Conservation (phyloP, 1,140 invertebrate species). For the Halesus radiatus region DNA sequence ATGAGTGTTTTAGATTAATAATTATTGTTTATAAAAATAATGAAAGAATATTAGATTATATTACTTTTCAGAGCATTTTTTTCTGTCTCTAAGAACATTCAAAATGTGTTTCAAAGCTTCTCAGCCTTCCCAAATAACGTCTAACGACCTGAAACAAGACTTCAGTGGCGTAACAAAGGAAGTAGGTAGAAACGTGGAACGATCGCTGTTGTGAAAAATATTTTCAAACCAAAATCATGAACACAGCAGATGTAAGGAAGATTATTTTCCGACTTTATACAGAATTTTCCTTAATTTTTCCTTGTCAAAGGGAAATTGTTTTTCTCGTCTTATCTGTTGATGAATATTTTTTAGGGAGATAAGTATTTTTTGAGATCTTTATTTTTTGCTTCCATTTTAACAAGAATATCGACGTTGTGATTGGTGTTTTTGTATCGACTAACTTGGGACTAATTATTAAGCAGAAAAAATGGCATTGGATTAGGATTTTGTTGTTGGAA, state of each 20-base stretch:
- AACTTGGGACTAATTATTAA: no score
- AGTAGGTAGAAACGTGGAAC: constrained; percentile 19
- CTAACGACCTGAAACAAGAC: constrained; percentile 22
- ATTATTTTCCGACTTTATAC: neutral
- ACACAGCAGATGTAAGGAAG: constrained; percentile 28
- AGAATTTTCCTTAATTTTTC: constrained; percentile 20
- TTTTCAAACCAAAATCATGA: constrained; percentile 56
- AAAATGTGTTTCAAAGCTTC: neutral
- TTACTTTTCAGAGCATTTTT: no score
- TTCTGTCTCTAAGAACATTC: neutral
- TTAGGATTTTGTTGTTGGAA: no score
- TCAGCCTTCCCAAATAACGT: neutral
- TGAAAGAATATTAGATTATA: no score
- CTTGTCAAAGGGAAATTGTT: neutral
- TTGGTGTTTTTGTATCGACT: no score
- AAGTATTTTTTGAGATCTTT: no score
- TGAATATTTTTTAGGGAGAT: no score
- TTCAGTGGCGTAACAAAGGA: constrained; percentile 12
- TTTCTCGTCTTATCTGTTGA: neutral
- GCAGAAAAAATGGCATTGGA: no score
- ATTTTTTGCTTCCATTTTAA: no score
- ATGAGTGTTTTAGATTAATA: no score
- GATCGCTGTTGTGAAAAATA: constrained; percentile 57
- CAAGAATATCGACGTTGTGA: no score
- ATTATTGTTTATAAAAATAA: no score